Percentiles rank a stretch among this genome's conserved stretches.
These are phyloP conservation scores for Xestia ashworthii DNA, from an alignment of 2,888 invertebrate genomes.

Conservation along the genomic window DNA sequence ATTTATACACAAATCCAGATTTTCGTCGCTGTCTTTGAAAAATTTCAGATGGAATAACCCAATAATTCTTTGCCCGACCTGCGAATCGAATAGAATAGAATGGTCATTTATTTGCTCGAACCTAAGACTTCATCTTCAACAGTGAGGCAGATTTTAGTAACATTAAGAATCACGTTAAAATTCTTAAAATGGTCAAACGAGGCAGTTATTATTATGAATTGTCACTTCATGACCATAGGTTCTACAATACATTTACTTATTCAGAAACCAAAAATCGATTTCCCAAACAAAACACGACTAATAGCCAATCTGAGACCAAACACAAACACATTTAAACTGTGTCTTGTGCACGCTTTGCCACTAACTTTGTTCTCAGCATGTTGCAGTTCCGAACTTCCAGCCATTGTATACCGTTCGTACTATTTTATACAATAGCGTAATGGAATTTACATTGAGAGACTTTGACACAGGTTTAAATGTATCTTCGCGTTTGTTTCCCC, in stretches of 20 bases:
- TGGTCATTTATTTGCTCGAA: no score
- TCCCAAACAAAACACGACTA: constrained; percentile 26
- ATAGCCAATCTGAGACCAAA: constrained; percentile 47
- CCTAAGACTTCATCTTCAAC: no score
- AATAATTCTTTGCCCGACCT: no score
- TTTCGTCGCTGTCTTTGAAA: no score
- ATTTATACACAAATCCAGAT: no score
- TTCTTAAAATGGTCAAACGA: no score
- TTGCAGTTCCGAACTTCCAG: constrained; percentile 37
- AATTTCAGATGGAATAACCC: no score
- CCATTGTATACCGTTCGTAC: constrained; percentile 20
- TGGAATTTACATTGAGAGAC: constrained; percentile 27
- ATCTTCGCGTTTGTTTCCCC: neutral
- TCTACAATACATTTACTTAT: neutral
- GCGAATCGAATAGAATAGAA: no score
- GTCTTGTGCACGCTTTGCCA: constrained; percentile 53
- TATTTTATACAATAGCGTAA: constrained; percentile 20
- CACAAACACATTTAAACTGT: constrained; percentile 52
- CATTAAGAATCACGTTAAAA: no score
- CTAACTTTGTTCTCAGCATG: constrained; percentile 49
- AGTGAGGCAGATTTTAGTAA: no score
- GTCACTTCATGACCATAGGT: neutral
- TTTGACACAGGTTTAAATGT: constrained; percentile 1
- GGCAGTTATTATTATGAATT: no score
- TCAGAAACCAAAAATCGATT: neutral